Evolutionary conservation across 1,140 invertebrate genomes (phyloP), one percentile per base, ranked within the genome.

Genomic region (Cydia splendana): DNA sequence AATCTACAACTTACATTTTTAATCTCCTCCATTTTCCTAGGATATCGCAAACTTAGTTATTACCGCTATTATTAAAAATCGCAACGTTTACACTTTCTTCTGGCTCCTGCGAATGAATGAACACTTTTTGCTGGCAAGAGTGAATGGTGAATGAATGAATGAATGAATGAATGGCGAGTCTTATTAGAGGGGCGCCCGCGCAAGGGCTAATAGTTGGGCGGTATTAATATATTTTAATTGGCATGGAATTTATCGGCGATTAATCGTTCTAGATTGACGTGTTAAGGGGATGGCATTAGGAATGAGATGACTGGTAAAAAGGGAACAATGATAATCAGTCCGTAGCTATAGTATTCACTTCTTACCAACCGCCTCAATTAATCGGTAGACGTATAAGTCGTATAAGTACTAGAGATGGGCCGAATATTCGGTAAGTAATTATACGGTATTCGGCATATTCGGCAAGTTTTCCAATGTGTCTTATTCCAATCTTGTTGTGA

Each of bases 211-310:
- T 71, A 71, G 24, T 71, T 42, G 67, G 38, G 10, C 1, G 15
- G 30, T 71, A 71, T 42, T 71, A 42, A 71, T 71, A 71, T 30
- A 18, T 24, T 42, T 38, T 71, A 24, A 71, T 71, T 71, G 67
- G n/a, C 34, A 20, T 71, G 30, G 24, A 71, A 71, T 71, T 20
- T 38, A 71, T n/a, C 30, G 30, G 7, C 67, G 18, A 71, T 71
- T 38, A 71, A 71, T 71, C 67, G 67, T 71, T 71, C 4, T 45
- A 18, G 28, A 71, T 38, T 24, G 75, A 75, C 62, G 57, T 76
- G 62, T 62, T 38, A 34, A 38, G 57, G 53, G 48, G 53, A 38
- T n/a, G 13, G 0, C 12, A 48, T 13, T 48, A 48, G 45, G 15
- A 48, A 15, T 45, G 12, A 13, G 1, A 12, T 1, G 9, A 45